These are phyloP conservation scores for Stegastes partitus DNA, from an alignment of 2,113 vertebrate genomes.

Conservation along the genomic window DNA sequence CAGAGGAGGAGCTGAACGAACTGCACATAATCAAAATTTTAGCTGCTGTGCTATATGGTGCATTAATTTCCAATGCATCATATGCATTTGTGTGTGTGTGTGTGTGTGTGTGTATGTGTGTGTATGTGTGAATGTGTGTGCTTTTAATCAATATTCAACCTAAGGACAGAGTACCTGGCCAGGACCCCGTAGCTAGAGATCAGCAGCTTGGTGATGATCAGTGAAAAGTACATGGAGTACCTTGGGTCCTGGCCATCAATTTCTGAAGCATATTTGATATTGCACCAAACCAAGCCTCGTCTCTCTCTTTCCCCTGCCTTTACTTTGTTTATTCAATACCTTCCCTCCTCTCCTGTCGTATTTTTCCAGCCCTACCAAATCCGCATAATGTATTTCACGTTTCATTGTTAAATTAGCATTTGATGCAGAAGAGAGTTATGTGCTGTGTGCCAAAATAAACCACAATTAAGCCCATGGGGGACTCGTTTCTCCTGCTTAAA, in stretches of 20 bases:
- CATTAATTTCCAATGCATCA: slow-evolving; percentile 3
- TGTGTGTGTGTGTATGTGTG: background rate
- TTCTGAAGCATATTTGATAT: slow-evolving; percentile 62
- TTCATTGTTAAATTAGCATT: slow-evolving; percentile 80
- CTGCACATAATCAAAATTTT: slow-evolving; percentile 65
- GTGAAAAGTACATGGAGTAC: slow-evolving; percentile 62
- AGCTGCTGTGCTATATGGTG: slow-evolving; percentile 53
- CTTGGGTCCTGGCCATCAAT: slow-evolving; percentile 61
- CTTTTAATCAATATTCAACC: slow-evolving; percentile 68
- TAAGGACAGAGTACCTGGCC: slow-evolving; percentile 49
- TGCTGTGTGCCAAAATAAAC: slow-evolving; percentile 76
- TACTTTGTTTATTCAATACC: slow-evolving; percentile 67
- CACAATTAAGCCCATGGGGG: slow-evolving; percentile 80
- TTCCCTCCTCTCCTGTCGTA: slow-evolving; percentile 50
- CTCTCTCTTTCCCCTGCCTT: slow-evolving; percentile 35
- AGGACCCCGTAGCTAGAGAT: slow-evolving; percentile 59
- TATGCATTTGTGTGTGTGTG: background rate
- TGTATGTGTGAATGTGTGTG: background rate
- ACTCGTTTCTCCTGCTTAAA: slow-evolving; percentile 66
- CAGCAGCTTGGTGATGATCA: slow-evolving; percentile 61
- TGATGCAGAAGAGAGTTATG: slow-evolving; percentile 72
- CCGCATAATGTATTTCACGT: slow-evolving; percentile 75
- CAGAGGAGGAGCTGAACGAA: slow-evolving; percentile 60
- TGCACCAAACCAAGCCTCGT: slow-evolving; percentile 28
- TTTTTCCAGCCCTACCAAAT: slow-evolving; percentile 66